Conservation (phyloP, 2,888 invertebrate genomes). For the Diarsia mendica region DNA sequence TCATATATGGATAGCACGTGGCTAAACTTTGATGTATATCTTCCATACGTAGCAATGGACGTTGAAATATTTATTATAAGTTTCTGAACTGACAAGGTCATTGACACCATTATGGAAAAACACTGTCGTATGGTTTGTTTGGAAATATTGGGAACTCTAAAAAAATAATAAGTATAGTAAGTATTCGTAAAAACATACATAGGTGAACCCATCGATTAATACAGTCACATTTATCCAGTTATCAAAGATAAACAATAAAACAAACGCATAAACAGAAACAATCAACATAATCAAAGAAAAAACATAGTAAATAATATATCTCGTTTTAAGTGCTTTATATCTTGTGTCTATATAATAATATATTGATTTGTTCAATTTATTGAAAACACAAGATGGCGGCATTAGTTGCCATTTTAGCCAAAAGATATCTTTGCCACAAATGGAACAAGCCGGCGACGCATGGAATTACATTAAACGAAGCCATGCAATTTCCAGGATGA, state of each 20-base stretch:
- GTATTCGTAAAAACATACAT: neutral
- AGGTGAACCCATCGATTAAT: too few species aligned
- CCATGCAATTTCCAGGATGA: neutral
- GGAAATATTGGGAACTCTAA: neutral
- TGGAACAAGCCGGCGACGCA: neutral
- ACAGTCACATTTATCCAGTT: too few species aligned
- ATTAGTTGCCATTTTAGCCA: neutral
- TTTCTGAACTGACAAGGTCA: neutral
- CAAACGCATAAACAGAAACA: too few species aligned
- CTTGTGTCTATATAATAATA: neutral
- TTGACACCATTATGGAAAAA: neutral
- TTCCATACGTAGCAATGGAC: constrained; percentile 8
- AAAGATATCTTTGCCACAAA: neutral
- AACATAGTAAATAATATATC: neutral
- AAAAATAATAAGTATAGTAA: neutral
- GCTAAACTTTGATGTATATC: constrained; percentile 4
- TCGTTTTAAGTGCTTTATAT: neutral
- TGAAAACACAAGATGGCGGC: too few species aligned
- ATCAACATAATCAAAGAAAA: neutral
- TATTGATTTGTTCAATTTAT: neutral
- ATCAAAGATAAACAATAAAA: too few species aligned
- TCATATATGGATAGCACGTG: neutral
- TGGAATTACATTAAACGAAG: neutral
- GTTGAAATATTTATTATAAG: constrained; percentile 15
- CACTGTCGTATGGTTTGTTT: too few species aligned